Base-by-base conservation (phyloP, 2,113 vertebrate species). In the Puffinus mauretanicus region DNA sequence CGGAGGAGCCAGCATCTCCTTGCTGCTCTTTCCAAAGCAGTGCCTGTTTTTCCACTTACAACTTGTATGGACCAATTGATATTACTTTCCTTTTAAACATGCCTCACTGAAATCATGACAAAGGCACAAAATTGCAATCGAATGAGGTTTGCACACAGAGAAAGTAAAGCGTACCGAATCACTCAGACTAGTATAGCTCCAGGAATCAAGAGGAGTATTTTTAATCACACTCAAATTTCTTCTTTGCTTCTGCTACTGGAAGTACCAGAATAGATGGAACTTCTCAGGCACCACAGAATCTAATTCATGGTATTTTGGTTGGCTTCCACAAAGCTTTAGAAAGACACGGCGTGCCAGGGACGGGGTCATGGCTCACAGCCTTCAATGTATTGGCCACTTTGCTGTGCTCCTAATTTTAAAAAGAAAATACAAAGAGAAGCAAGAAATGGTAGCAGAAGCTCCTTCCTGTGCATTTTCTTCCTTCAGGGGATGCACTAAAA, bases 161-260 rank as follows among this genome's bases (percentile, higher is more conserved):
- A 30, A 73, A 77, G 54, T 12, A 62, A 85, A 72, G 42, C 3
- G 1, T 47, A 62, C 30, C 70, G 57, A 93, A 94, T 83, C 82
- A 70, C 67, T 62, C 29, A 38, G n/a, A 20, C 60, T 60, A 77
- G 77, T 71, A 60, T 8, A 90, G 72, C 83, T 84, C 47, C 27
- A 7, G 80, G n/a, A 96, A 94, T 82, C 90, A 64, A 94, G 13
- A 88, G 16, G 8, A 62, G 64, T 86, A 88, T 93, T 94, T 94
- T 93, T 88, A 96, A 69, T 67, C 49, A 27, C 13, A 38, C 70
- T 51, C 51, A 71, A 79, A 78, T 86, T 83, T 75, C 67, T 67
- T 38, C 86, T 78, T 86, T 52, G 71, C 79, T 81, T 73, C 76
- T 85, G 49, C 82, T 57, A 2, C 55, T 90, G 71, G 29, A 92